A percentile compares a stretch with the other conserved stretches of the same genome.
phyloP scores from a whole-genome alignment of 2,797 vertebrate species.

The Syndactyla subalaris region DNA sequence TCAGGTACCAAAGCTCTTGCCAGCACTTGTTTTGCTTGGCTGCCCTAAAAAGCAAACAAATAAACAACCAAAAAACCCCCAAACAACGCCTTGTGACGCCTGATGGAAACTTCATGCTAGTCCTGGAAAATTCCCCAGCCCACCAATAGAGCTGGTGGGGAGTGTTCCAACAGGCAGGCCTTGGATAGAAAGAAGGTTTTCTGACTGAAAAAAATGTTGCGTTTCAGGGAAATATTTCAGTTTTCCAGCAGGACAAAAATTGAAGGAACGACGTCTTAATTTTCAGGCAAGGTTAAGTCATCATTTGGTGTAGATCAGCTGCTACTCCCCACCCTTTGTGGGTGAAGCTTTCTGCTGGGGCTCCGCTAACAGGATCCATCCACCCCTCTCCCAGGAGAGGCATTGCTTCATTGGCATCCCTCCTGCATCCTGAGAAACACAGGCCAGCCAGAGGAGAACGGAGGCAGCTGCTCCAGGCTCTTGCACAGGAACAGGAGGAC shows the following conservation, averaged over 20 bases:
- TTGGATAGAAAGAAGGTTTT: not conserved
- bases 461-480: conserved; percentile 46
- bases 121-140: conserved; percentile 26
- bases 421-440: conserved; percentile 41
- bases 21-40: conserved; percentile 18
- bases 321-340: conserved; percentile 34
- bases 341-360: conserved; percentile 24
- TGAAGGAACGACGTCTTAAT: not conserved
- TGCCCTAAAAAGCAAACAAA: conserved; percentile 10
- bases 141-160: not conserved
- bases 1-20: not conserved
- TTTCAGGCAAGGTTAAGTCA: conserved; percentile 44
- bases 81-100: not conserved
- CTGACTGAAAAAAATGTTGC: not conserved
- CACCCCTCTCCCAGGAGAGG: conserved; percentile 21
- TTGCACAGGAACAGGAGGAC: conserved; percentile 27
- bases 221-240: not conserved
- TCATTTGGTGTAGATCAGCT: conserved; percentile 11
- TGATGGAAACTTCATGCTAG: conserved; percentile 10
- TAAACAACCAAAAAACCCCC: not conserved
- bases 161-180: not conserved
- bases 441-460: not conserved
- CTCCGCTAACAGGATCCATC: not conserved
- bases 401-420: conserved; percentile 20
- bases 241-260: not conserved